Evolutionary conservation across 2,797 vertebrate genomes (phyloP).

Genomic region (Gobio occitaniae): DNA sequence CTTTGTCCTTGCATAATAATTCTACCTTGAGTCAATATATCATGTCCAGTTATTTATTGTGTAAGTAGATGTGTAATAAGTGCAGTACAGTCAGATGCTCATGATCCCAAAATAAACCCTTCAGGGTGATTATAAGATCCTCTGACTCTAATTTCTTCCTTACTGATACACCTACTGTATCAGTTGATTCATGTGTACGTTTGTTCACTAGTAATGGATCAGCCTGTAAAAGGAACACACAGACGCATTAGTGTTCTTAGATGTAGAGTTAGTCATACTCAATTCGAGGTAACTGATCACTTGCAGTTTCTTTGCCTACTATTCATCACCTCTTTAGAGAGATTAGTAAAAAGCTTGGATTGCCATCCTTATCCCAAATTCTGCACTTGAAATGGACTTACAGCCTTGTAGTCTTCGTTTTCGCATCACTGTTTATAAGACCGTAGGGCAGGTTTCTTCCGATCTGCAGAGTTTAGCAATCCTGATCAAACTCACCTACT

Average conservation of each 20-base stretch:
- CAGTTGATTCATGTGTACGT: background rate
- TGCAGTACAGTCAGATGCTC: background rate
- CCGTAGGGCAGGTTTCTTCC: background rate
- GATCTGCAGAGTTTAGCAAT: background rate
- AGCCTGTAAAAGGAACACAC: constrained; percentile 19
- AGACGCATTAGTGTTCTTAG: background rate
- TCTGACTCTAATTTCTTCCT: background rate
- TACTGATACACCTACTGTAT: background rate
- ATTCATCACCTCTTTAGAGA: constrained; percentile 10
- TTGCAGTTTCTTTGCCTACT: background rate
- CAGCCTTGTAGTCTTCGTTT: background rate
- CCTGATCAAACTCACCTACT: background rate
- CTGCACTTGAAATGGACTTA: background rate
- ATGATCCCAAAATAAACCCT: constrained; percentile 15
- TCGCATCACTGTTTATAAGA: background rate
- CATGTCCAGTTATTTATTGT: background rate
- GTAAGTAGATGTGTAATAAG: background rate
- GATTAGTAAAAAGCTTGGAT: background rate
- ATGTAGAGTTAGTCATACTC: constrained; percentile 11
- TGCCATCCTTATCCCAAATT: background rate
- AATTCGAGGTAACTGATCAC: background rate
- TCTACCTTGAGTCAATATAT: constrained; percentile 21
- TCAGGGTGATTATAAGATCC: constrained; percentile 1
- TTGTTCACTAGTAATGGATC: background rate
- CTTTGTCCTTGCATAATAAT: constrained; percentile 17